Evolutionary conservation across 1,140 invertebrate species (phyloP).

Genomic region (Caenorhabditis brenneri): DNA sequence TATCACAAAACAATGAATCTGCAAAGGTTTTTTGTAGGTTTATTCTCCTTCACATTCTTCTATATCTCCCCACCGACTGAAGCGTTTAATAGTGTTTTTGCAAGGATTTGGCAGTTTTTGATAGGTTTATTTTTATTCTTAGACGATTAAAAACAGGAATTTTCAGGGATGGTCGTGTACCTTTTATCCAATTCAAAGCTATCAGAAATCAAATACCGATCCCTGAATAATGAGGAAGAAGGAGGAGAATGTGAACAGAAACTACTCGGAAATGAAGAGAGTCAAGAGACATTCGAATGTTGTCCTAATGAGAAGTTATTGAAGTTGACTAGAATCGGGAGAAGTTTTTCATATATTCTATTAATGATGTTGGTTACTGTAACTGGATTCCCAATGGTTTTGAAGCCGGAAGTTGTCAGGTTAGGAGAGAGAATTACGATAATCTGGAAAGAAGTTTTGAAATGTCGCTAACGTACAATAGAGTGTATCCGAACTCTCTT

Average conservation of each 20-base stretch:
- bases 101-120: conserved; percentile 2
- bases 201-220: not conserved
- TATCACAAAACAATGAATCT: not conserved
- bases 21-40: not conserved
- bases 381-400: not conserved
- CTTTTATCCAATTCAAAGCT: not conserved
- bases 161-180: not conserved
- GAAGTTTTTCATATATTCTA: not conserved
- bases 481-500: too few relatives aligned
- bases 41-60: not conserved
- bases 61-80: not conserved
- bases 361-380: not conserved
- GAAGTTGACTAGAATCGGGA: not conserved
- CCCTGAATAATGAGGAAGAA: not conserved
- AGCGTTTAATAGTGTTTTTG: not conserved
- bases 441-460: too few relatives aligned
- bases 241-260: not conserved
- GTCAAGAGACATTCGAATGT: not conserved
- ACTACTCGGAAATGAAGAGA: not conserved
- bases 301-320: not conserved
- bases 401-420: not conserved
- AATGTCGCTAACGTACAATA: too few relatives aligned
- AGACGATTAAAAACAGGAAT: not conserved
- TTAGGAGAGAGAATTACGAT: too few relatives aligned
- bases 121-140: not conserved